Base-by-base conservation (phyloP, 2,113 vertebrate species). In the Cebus imitator region DNA sequence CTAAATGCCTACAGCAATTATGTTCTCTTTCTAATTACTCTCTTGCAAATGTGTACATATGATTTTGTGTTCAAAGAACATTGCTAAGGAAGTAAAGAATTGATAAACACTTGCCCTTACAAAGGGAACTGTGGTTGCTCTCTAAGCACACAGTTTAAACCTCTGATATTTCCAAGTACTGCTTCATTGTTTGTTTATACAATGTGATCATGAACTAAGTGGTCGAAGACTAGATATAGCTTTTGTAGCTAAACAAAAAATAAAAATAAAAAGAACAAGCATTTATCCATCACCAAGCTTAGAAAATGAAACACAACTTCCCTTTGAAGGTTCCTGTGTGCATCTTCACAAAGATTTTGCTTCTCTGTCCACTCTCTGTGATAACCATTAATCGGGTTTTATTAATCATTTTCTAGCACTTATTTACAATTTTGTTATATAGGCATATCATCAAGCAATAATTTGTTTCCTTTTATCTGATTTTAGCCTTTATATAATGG, bases 281-380 rank as follows among this genome's bases (percentile, higher is more conserved):
- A 8, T 43, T 20, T 76, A 35, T 11, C 21, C 40, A 45, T 52
- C 8, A 45, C 3, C 10, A 40, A 66, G 11, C 25, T 27, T 37
- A 57, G 40, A 64, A 76, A 61, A 35, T 72, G 35, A 88, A 58
- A 75, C 1, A 76, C 50, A 30, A 6, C 3, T 0, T 21, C 14
- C 6, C 1, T 76, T 88, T 35, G 6, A 48, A 43, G 4, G 0
- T 66, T 3, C 0, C 16, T 57, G 1, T 52, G 32, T 32, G 2
- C 1, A 9, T 93, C 55, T 55, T 92, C 12, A 89, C 3, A 72
- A 52, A 75, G 35, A 52, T 11, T 50, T 55, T 86, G 4, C 5
- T 80, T 55, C 18, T 7, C 20, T 40, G 3, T 32, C 3, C 12
- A 9, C 43, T 37, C 12, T 95, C 14, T 43, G 1, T 70, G 25